phyloP scores from a whole-genome alignment of 2,888 invertebrate genomes.

The Microchrysa polita region DNA sequence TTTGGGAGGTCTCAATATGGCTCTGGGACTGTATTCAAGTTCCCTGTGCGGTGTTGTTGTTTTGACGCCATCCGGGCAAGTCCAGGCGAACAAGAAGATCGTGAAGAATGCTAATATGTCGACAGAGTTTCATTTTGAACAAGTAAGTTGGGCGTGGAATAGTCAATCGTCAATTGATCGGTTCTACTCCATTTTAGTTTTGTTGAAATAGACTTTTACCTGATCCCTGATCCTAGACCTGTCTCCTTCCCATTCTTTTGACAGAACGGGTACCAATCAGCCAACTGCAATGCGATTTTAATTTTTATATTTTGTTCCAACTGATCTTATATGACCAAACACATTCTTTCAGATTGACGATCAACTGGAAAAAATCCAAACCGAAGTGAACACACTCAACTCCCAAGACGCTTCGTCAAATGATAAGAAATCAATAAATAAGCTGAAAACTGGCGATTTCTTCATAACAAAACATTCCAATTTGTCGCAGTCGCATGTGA shows the following conservation, averaged over 20 bases:
- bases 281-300: no score
- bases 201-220: no score
- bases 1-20: slow-evolving; percentile 79
- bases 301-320: no score
- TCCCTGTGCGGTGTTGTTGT: slow-evolving; percentile 90
- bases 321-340: no score
- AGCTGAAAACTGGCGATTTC: slow-evolving; percentile 84
- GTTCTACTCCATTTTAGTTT: no score
- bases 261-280: no score
- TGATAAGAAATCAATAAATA: slow-evolving; percentile 60
- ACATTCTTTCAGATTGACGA: slow-evolving; percentile 77
- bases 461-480: slow-evolving; percentile 91
- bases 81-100: slow-evolving; percentile 61
- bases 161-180: no score
- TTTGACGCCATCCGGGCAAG: slow-evolving; percentile 67
- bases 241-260: no score
- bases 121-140: slow-evolving; percentile 93
- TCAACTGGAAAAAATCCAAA: slow-evolving; percentile 79
- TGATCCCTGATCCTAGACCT: no score
- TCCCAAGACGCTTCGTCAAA: slow-evolving; percentile 53
- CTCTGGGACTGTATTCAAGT: slow-evolving; percentile 91
- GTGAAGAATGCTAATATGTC: slow-evolving; percentile 67
- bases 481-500: slow-evolving; percentile 91
- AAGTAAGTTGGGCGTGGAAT: slow-evolving; percentile 54
- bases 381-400: slow-evolving; percentile 65